These are phyloP conservation scores for Cecropterus lyciades DNA, from an alignment of 1,140 invertebrate species.

Conservation along the genomic window DNA sequence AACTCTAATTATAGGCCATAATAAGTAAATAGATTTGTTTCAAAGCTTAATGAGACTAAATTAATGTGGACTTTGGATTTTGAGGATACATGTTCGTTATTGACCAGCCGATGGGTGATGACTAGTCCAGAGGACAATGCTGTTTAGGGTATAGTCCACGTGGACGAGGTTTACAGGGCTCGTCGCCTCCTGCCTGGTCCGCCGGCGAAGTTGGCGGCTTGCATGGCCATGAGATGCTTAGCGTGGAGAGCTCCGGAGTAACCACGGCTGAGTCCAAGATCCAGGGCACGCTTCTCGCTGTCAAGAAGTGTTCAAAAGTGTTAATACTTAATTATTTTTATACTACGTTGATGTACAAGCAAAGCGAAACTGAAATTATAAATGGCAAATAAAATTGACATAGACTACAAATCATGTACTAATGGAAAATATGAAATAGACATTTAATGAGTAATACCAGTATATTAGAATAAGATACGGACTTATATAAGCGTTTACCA, in stretches of 20 bases:
- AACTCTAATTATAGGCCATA: conserved; percentile 29
- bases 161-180: conserved; percentile 19
- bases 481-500: background rate
- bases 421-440: no score
- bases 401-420: no score
- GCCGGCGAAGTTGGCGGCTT: conserved; percentile 93
- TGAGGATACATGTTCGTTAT: conserved; percentile 4
- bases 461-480: no score
- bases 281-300: conserved; percentile 92
- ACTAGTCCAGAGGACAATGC: conserved; percentile 14
- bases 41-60: conserved; percentile 24
- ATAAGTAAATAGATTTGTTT: conserved; percentile 26
- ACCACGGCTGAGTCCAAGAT: conserved; percentile 92
- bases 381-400: no score
- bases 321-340: no score
- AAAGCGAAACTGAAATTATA: no score
- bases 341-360: no score
- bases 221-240: conserved; percentile 94
- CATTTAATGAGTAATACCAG: no score
- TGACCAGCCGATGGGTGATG: conserved; percentile 11
- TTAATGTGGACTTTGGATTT: conserved; percentile 20
- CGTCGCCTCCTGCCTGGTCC: conserved; percentile 94
- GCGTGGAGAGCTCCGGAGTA: conserved; percentile 95
- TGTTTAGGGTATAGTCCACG: conserved; percentile 19
- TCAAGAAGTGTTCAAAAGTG: background rate